Percentiles rank a stretch among this genome's conserved stretches.
Evolutionary conservation across 2,888 invertebrate species (phyloP).

Genomic region (Dicyrtomina minuta): DNA sequence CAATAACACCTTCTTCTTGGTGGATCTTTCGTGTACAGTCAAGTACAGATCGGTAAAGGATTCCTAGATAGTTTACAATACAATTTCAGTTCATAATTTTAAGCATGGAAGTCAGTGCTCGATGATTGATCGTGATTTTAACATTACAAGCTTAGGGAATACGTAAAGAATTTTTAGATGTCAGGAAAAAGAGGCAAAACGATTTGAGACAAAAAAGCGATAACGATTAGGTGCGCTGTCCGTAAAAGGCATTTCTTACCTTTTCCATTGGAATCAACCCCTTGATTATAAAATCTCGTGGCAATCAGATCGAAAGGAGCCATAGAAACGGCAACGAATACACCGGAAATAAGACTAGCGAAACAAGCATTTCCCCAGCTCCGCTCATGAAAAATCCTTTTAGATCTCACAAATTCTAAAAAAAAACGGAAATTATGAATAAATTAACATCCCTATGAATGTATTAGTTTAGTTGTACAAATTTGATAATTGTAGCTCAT

Average conservation of each 20-base stretch:
- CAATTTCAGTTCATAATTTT: too few species aligned
- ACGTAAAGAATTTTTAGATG: too few species aligned
- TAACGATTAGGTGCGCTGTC: background rate
- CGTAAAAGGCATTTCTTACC: slow-evolving; percentile 55
- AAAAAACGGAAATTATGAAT: too few species aligned
- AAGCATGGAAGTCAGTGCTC: too few species aligned
- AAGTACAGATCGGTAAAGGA: slow-evolving; percentile 69
- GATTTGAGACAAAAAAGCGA: too few species aligned
- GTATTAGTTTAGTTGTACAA: background rate
- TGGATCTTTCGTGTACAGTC: slow-evolving; percentile 79
- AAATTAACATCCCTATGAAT: too few species aligned
- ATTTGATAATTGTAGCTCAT: too few species aligned
- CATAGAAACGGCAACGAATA: slow-evolving; percentile 74
- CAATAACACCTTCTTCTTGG: slow-evolving; percentile 70
- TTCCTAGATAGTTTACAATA: slow-evolving; percentile 56
- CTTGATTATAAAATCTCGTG: slow-evolving; percentile 85
- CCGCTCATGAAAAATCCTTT: slow-evolving; percentile 61
- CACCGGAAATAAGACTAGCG: slow-evolving; percentile 75
- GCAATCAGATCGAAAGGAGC: slow-evolving; percentile 87
- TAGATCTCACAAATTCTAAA: slow-evolving; percentile 40
- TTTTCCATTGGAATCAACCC: slow-evolving; percentile 65
- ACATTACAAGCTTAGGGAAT: too few species aligned
- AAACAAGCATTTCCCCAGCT: slow-evolving; percentile 70
- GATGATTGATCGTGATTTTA: too few species aligned
- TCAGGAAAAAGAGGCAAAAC: background rate